These are phyloP conservation scores for Ctenodactylus gundi DNA, from an alignment of 2,113 vertebrate species.

Conservation along the genomic window DNA sequence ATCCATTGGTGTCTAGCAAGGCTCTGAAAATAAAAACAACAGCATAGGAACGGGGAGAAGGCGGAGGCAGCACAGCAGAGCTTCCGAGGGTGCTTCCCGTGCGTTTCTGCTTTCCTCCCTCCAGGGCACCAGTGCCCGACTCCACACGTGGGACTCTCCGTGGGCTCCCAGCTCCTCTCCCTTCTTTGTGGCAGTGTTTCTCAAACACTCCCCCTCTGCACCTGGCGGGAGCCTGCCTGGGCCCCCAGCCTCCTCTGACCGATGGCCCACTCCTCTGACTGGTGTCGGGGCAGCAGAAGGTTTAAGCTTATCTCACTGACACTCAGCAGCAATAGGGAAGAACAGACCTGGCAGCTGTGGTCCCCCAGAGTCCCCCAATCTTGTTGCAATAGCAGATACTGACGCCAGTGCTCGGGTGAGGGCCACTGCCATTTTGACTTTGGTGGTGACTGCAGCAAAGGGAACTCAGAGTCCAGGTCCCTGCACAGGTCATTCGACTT, in stretches of 20 bases:
- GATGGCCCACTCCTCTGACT: neutral
- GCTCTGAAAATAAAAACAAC: neutral
- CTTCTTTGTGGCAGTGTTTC: fast-evolving
- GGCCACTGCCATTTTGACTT: neutral
- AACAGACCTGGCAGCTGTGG: neutral
- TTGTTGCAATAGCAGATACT: neutral
- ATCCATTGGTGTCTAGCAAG: neutral
- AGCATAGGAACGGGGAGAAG: fast-evolving
- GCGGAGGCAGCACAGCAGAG: fast-evolving
- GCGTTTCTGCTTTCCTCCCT: neutral
- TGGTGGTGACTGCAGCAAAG: neutral
- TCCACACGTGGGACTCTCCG: fast-evolving
- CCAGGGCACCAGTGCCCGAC: neutral
- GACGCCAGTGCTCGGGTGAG: neutral
- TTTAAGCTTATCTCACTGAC: neutral
- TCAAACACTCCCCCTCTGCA: neutral
- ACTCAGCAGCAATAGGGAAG: neutral
- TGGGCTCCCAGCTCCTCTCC: neutral
- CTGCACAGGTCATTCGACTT: neutral
- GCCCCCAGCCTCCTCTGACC: neutral
- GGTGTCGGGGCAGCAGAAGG: neutral
- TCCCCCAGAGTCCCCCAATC: neutral
- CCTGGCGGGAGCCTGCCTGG: neutral
- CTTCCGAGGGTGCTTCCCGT: neutral
- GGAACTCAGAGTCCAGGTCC: fast-evolving